Evolutionary conservation across 2,888 invertebrate species (phyloP).

Genomic region (Danaus chrysippus): DNA sequence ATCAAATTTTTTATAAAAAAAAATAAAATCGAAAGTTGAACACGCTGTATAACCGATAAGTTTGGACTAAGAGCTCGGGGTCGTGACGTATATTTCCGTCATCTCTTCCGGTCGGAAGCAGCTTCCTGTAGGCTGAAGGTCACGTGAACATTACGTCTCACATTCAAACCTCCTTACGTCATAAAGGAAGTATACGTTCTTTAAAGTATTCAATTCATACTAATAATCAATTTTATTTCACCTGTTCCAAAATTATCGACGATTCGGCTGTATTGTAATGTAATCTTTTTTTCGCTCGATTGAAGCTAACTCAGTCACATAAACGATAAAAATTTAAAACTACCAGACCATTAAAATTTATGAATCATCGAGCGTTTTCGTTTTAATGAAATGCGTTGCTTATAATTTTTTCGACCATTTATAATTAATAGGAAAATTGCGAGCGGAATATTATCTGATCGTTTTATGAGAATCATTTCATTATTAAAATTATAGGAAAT

Average conservation of each 20-base stretch:
- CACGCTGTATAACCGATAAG: conserved; percentile 21
- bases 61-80: conserved; percentile 1
- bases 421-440: too few species aligned
- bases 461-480: too few species aligned
- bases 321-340: neutral
- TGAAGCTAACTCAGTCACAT: neutral
- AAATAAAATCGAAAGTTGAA: conserved; percentile 22
- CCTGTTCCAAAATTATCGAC: neutral
- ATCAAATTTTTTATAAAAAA: neutral
- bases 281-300: neutral
- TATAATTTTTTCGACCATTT: too few species aligned
- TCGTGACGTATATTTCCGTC: conserved; percentile 53
- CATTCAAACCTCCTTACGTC: conserved; percentile 1
- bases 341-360: neutral
- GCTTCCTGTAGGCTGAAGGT: conserved; percentile 59
- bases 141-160: conserved; percentile 19
- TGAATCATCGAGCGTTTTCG: neutral
- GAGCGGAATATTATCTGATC: too few species aligned
- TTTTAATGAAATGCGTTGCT: too few species aligned
- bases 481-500: too few species aligned
- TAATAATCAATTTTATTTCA: neutral
- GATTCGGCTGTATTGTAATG: neutral
- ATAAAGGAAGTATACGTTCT: neutral
- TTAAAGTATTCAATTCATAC: neutral
- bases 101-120: conserved; percentile 67